Base-by-base conservation (phyloP, 2,888 invertebrate genomes). In the Malthinus seriepunctatus region DNA sequence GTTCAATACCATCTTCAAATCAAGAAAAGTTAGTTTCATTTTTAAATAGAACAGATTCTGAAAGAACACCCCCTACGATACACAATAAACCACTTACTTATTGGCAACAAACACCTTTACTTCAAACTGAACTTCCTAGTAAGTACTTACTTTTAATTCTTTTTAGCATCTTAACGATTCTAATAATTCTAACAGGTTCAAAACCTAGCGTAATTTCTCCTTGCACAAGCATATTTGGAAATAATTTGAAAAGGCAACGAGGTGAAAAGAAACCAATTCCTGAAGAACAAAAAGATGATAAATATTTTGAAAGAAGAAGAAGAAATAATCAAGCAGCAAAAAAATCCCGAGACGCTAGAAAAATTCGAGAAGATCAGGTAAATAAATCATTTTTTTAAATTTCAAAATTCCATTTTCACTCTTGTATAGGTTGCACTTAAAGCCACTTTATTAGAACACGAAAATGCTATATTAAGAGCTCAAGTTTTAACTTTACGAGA, bases 291-390 rank as follows among this genome's bases (percentile, higher is more conserved):
- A 95, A 95, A 72, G 95, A 95, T 70, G 90, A 89, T 60, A 93
- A 92, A 76, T 95, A 95, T 77, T 95, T 88, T 76, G 95, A 95
- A 76, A 80, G 94, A 42, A 81, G 95, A 58, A 87, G 90, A 72
- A 81, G 94, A 7, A 95, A 95, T 77, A 95, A 95, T 76, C 88
- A 91, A 73, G 95, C 95, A 0, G 95, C 95, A 0, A 95, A 95
- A 78, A 95, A 95, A 76, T 93, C 93, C 0, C 79, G 95, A 31
- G 95, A 95, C 76, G 93, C 93, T 0, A 81, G 95, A 15, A 89
- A 94, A 76, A 85, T 91, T 47, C 81, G 95, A 31, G 95, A 95
- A 75, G 95, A 95, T 77, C 90, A 93, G 78, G 90, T 89, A 76
- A 8, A 12, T 4, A 5, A 8, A 32, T 11, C 23, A 23, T 32